A percentile compares a stretch with the other conserved stretches of the same genome.
Conservation (phyloP, 2,113 vertebrate genomes). For the Mandrillus leucophaeus region DNA sequence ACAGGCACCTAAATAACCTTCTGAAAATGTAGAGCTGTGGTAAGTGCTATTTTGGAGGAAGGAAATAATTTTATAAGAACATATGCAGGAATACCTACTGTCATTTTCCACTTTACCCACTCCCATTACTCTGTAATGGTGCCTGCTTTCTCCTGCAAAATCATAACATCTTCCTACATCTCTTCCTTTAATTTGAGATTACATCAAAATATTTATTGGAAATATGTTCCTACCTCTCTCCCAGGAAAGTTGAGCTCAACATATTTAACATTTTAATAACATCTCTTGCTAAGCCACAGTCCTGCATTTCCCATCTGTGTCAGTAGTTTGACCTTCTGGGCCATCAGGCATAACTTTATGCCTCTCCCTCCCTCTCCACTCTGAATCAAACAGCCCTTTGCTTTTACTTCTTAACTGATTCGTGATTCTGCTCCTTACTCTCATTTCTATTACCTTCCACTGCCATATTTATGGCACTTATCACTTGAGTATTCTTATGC, state of each 20-base stretch:
- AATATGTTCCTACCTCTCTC: not conserved
- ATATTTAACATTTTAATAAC: not conserved
- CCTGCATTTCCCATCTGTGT: accelerated
- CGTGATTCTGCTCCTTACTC: not conserved
- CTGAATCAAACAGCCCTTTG: not conserved
- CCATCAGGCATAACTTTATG: not conserved
- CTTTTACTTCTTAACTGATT: not conserved
- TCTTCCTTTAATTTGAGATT: not conserved
- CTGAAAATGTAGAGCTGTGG: not conserved
- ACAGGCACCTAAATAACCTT: constrained; percentile 1
- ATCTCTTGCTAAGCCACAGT: not conserved
- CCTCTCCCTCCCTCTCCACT: not conserved
- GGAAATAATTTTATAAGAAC: constrained; percentile 27
- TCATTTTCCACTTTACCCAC: not conserved
- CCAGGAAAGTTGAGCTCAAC: not conserved
- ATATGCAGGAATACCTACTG: not conserved
- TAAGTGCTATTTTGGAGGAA: constrained; percentile 20
- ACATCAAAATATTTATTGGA: not conserved
- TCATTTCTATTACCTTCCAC: not conserved
- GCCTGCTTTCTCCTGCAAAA: not conserved
- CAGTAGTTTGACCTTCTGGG: not conserved
- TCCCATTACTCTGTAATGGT: not conserved
- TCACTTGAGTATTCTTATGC: not conserved
- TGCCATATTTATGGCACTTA: not conserved
- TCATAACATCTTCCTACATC: not conserved